Conservation (phyloP, 2,888 invertebrate genomes). For the Nemotelus pantherinus region DNA sequence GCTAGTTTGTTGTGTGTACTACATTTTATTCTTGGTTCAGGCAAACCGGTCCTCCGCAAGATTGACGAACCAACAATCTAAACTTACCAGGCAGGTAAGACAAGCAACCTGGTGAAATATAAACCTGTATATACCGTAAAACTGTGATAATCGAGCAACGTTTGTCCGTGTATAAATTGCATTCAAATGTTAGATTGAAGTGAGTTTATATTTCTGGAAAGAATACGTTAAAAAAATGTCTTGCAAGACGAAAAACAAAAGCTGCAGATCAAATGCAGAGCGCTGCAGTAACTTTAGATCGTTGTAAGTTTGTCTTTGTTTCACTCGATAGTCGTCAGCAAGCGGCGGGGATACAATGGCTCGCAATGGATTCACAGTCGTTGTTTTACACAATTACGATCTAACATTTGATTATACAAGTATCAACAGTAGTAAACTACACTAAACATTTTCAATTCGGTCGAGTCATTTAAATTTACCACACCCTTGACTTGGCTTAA, state of each 20-base stretch:
- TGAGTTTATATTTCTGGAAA: slow-evolving; percentile 31
- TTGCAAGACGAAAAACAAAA: no score
- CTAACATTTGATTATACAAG: no score
- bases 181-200: not conserved
- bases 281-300: no score
- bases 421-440: no score
- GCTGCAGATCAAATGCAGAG: no score
- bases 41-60: slow-evolving; percentile 21
- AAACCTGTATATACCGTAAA: slow-evolving; percentile 39
- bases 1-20: slow-evolving; percentile 7
- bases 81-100: not conserved
- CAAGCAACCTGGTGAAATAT: slow-evolving; percentile 6
- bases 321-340: no score
- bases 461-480: not conserved
- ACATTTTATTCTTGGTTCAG: slow-evolving; percentile 30
- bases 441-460: not conserved
- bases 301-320: no score
- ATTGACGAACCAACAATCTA: slow-evolving; percentile 10
- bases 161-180: slow-evolving; percentile 43
- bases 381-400: no score
- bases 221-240: not conserved
- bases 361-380: no score
- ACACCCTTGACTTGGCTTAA: no score
- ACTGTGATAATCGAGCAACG: slow-evolving; percentile 39
- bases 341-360: no score